Evolutionary conservation across 2,888 invertebrate genomes (phyloP).

Genomic region (Rugalucina vietnamica): DNA sequence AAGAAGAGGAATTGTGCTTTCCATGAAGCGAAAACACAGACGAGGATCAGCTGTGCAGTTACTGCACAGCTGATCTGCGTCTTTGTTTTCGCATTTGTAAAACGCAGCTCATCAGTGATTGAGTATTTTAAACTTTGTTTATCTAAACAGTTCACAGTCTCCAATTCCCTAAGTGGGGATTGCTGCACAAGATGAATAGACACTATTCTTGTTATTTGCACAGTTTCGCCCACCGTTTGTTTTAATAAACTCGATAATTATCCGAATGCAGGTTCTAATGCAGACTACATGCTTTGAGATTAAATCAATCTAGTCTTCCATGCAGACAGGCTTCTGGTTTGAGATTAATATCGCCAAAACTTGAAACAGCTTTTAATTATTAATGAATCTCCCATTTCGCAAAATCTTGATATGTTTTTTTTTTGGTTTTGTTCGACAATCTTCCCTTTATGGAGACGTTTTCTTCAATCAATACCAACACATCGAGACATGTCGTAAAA

Average conservation of each 20-base stretch:
- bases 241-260: background rate
- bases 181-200: no score
- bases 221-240: background rate
- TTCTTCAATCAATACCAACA: background rate
- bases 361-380: conserved; percentile 5
- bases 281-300: background rate
- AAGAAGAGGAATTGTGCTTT: no score
- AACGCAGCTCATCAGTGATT: no score
- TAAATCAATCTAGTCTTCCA: background rate
- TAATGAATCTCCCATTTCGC: background rate
- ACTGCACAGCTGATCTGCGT: no score
- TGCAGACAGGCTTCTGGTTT: background rate
- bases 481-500: conserved; percentile 13
- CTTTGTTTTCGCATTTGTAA: no score
- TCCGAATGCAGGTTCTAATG: background rate
- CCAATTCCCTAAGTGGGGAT: no score
- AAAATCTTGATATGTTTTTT: background rate
- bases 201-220: background rate
- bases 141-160: no score
- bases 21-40: no score
- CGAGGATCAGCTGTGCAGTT: no score
- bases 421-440: background rate
- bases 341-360: background rate
- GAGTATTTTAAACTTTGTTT: no score
- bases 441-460: background rate